These are phyloP conservation scores for Pimephales promelas DNA, from an alignment of 2,113 vertebrate genomes.

Conservation along the genomic window DNA sequence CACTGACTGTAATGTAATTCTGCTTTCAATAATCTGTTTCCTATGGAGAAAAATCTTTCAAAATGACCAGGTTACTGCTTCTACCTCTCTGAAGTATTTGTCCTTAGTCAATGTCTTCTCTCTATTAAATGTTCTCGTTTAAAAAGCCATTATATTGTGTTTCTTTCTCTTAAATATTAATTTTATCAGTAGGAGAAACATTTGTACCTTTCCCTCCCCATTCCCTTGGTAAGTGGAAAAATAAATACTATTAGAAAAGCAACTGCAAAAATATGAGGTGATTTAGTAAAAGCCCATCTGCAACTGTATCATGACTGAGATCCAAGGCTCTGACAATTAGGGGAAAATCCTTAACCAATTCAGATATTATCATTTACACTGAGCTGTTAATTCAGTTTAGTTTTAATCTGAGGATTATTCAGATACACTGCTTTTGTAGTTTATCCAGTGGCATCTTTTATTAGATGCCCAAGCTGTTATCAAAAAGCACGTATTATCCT, in stretches of 20 bases:
- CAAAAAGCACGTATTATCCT: no score
- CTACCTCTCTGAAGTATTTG: background rate
- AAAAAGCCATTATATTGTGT: no score
- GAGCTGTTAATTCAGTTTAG: constrained; percentile 4
- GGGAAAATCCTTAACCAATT: constrained; percentile 8
- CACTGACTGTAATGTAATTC: background rate
- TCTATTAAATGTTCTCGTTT: background rate
- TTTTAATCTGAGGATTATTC: constrained; percentile 1
- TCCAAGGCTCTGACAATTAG: background rate
- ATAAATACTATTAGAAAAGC: no score
- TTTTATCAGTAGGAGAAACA: no score
- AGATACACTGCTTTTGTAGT: background rate
- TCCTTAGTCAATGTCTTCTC: background rate
- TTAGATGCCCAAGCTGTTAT: no score
- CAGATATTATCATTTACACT: background rate
- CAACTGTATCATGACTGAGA: constrained; percentile 2
- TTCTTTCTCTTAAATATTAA: no score
- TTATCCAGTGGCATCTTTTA: background rate
- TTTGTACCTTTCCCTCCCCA: no score
- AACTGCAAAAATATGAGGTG: background rate
- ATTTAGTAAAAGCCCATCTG: background rate
- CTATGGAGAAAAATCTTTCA: background rate
- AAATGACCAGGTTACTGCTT: background rate
- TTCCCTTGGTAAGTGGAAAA: no score
- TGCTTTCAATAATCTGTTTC: background rate